Base-by-base conservation (phyloP, 2,113 vertebrate genomes). In the Indri indri region DNA sequence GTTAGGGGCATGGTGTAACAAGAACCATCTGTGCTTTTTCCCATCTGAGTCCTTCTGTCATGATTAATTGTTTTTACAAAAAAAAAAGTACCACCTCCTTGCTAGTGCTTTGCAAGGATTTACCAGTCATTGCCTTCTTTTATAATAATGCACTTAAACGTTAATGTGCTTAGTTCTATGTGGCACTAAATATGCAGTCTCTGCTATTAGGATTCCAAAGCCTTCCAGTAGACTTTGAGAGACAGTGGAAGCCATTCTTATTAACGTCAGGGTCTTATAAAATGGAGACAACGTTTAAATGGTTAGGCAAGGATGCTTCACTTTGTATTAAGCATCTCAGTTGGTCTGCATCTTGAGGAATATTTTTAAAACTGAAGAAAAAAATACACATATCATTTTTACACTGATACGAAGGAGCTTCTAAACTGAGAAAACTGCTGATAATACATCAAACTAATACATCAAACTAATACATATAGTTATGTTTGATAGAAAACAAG, bases 241-340 rank as follows among this genome's bases (percentile, higher is more conserved):
- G 45, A 61, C 71, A 47, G 32, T 82, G 50, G 71, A 90, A 93
- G 34, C n/a, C 10, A n/a, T 54, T 70, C 42, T 91, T 50, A 45
- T 54, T 85, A 95, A 94, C 34, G 25, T 52, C 79, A 88, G 88
- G 93, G 70, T 80, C 94, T 87, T 88, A 74, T 47, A 87, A 94
- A 94, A 59, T 8, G 80, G 94, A 97, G 77, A 95, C 95, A 97
- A 96, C 82, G 93, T 92, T 65, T 82, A 94, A 95, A 92, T 34
- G 22, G 23, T 65, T 84, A 52, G 37, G 59, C 5, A 74, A 84
- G 68, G 57, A 54, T n/a, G 8, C 18, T 74, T 45, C 42, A 27
- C 13, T 88, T 84, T 47, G 8, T n/a, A 27, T 74, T 42, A 65
- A 52, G 10, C 25, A 73, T 79, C 50, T 88, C 27, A 32, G 32